Base-by-base conservation (phyloP, 1,140 invertebrate genomes). In the Sitobion miscanthi region DNA sequence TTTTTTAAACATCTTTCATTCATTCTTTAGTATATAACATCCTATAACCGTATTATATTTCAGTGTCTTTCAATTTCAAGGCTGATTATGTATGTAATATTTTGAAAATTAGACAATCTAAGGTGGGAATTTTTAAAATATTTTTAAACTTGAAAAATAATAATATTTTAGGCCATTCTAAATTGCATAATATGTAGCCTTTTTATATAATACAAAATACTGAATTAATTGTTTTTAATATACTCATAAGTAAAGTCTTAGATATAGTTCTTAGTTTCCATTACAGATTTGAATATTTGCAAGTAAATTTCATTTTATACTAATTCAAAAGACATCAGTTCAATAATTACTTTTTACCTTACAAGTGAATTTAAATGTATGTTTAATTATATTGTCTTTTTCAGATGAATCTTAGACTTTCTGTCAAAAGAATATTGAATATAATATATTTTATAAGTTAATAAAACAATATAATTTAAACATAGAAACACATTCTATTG, bases 1-100 rank as follows among this genome's bases (percentile, higher is more conserved):
- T 93, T 93, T 93, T 91, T 93, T 42, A 89, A 89, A 89, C 4
- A 25, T 38, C 14, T 9, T 57, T 89, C 30, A 77, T 77, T n/a
- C 20, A n/a, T 4, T 77, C 1, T 1, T n/a, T 0, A 69, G 62
- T 69, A 14, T 62, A 9, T 69, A 77, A 77, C 4, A 35, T n/a
- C 14, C 30, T n/a, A 69, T 14, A 20, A 77, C 62, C 1, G 5
- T 69, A 69, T 69, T n/a, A 69, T 69, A 30, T 77, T 77, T n/a
- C 1, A 77, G 5, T 77, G 30, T n/a, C n/a, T 17, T 77, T 77
- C 5, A 17, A 17, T 77, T 77, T n/a, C 4, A n/a, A 4, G 5
- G 14, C n/a, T 77, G 14, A 17, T 77, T 17, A 6, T 77, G 3
- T 77, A n/a, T 14, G 62, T n/a, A 6, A 17, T 1, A 69, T 30